Conservation (phyloP, 2,113 vertebrate species). For the Callionymus lyra region DNA sequence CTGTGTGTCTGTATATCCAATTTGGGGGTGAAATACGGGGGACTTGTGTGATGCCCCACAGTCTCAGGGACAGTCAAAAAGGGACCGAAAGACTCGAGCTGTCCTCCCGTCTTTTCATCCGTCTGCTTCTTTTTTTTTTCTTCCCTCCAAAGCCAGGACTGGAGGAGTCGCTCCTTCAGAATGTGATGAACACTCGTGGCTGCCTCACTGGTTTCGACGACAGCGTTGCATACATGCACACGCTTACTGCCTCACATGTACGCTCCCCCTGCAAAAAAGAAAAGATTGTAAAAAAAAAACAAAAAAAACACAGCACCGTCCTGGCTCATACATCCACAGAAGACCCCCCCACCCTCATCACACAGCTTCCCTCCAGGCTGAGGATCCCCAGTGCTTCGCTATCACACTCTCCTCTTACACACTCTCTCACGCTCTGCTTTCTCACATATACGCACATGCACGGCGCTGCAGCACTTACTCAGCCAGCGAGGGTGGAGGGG, state of each 20-base stretch:
- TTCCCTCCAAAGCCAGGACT: constrained; percentile 24
- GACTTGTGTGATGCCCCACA: constrained; percentile 26
- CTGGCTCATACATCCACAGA: constrained; percentile 51
- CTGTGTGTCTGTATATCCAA: constrained; percentile 46
- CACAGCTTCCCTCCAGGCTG: constrained; percentile 43
- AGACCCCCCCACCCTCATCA: constrained; percentile 44
- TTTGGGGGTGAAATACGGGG: constrained; percentile 12
- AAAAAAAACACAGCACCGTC: constrained; percentile 31
- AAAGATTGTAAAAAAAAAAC: background rate
- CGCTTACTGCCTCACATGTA: constrained; percentile 28
- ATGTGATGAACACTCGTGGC: constrained; percentile 48
- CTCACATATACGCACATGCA: constrained; percentile 20
- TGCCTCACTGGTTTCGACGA: constrained; percentile 48
- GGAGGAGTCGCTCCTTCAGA: constrained; percentile 57
- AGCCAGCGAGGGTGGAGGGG: constrained; percentile 55
- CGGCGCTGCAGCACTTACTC: constrained; percentile 69
- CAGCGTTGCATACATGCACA: constrained; percentile 38
- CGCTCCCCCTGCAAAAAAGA: constrained; percentile 19
- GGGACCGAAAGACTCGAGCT: constrained; percentile 30
- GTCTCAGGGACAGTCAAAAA: constrained; percentile 28
- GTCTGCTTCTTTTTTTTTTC: constrained; percentile 23
- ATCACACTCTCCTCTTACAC: constrained; percentile 45
- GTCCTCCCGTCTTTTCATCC: constrained; percentile 32
- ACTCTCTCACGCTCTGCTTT: constrained; percentile 27
- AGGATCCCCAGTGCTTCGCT: constrained; percentile 51